Base-by-base conservation (phyloP, 2,113 vertebrate species). In the Steatornis caripensis region DNA sequence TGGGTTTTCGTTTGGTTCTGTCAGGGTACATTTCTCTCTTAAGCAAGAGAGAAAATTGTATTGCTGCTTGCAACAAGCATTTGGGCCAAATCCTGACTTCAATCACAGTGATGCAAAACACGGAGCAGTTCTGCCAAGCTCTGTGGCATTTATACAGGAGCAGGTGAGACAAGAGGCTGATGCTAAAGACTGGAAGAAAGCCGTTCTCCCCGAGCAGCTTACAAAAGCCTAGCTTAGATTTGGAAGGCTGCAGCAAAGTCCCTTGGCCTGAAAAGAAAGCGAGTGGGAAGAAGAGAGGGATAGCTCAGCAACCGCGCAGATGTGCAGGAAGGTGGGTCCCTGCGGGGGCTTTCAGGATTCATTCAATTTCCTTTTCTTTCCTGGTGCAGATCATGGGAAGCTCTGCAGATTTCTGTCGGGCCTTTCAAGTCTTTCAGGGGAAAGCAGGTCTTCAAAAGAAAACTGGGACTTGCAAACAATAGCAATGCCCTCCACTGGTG, bases 401-500 rank as follows among this genome's bases (percentile, higher is more conserved):
- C 61, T 94, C 76, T 93, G 79, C 80, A 84, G 89, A 75, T 90
- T 95, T 95, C 77, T 88, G 85, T 89, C 29, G 2, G 43, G 70
- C 75, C 46, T 95, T 93, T 96, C 74, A 91, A 90, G 51, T 36
- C 49, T 51, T 74, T 30, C 61, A 92, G 49, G 64, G 60, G 53
- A 70, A 91, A 65, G 77, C 26, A 23, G 4, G 29, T 66, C 80
- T 89, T 92, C 61, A 65, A 57, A 94, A 49, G 78, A 72, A 91
- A 82, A 9, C 64, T 15, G 36, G n/a, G 49, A 64, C 68, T 65
- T 53, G 84, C 80, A 89, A 89, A 94, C 91, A 94, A 90, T 80
- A 84, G 92, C 58, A 39, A 84, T 93, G 94, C 84, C 87, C 86
- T 94, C 79, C 79, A 4, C 92, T 82, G 85, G 93, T 39, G 45